phyloP scores from a whole-genome alignment of 1,140 invertebrate genomes.

The Hypothenemus hampei region DNA sequence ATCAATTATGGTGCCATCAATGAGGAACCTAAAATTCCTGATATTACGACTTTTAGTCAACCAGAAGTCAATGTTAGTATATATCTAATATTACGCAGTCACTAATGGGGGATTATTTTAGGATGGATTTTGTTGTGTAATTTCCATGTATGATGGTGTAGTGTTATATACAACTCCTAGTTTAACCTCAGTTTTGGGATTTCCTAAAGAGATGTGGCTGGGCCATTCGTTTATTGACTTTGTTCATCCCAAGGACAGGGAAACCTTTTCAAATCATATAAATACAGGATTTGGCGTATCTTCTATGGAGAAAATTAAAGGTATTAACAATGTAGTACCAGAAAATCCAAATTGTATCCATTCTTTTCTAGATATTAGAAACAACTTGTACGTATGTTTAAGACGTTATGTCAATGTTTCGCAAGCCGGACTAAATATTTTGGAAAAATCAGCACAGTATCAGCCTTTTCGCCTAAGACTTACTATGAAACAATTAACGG shows the following conservation, averaged over 20 bases:
- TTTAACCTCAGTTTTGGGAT: conserved; percentile 67
- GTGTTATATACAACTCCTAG: conserved; percentile 71
- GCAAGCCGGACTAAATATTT: conserved; percentile 55
- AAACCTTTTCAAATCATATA: conserved; percentile 52
- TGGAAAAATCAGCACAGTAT: conserved; percentile 57
- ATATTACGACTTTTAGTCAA: conserved; percentile 14
- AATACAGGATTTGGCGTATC: conserved; percentile 51
- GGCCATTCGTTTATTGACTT: conserved; percentile 82
- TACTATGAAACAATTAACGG: conserved; percentile 57
- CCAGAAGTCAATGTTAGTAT: conserved; percentile 24
- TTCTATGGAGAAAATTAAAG: conserved; percentile 46
- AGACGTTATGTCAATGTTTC: conserved; percentile 52
- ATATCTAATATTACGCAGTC: not conserved
- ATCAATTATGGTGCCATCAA: not conserved
- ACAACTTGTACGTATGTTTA: conserved; percentile 49
- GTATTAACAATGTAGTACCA: conserved; percentile 12
- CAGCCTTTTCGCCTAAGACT: conserved; percentile 70
- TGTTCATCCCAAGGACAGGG: conserved; percentile 69
- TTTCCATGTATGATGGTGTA: conserved; percentile 76
- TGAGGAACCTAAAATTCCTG: not conserved
- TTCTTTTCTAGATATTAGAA: conserved; percentile 38
- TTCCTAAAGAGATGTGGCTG: conserved; percentile 78
- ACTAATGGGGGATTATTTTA: conserved; percentile 37
- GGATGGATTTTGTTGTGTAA: conserved; percentile 71
- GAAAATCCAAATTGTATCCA: conserved; percentile 6